A percentile compares a stretch with the other conserved stretches of the same genome.
phyloP scores from a whole-genome alignment of 64 coral and sea anemone genomes.

The Pocillopora damicornis region DNA sequence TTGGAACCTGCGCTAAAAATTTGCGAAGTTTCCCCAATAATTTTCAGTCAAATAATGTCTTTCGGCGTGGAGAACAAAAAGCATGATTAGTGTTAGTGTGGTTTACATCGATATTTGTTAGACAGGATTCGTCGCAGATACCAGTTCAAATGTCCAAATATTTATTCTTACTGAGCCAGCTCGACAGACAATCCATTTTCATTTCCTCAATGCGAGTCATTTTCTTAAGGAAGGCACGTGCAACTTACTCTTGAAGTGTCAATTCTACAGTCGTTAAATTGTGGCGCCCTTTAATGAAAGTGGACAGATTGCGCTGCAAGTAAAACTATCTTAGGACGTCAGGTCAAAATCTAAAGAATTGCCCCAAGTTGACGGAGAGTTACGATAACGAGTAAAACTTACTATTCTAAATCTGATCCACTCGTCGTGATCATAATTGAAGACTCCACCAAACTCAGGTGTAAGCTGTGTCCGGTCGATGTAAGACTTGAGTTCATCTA shows the following conservation, averaged over 20 bases:
- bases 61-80: background rate
- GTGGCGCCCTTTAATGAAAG: too few relatives aligned
- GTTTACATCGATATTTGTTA: constrained; percentile 5
- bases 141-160: background rate
- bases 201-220: too few relatives aligned
- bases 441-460: constrained; percentile 91
- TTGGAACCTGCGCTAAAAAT: too few relatives aligned
- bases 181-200: background rate
- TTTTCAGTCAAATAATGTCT: background rate
- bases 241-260: too few relatives aligned
- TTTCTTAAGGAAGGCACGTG: too few relatives aligned
- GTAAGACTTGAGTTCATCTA: constrained; percentile 79
- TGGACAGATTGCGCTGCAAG: too few relatives aligned
- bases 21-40: too few relatives aligned
- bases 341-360: too few relatives aligned
- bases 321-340: too few relatives aligned
- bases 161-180: too few relatives aligned
- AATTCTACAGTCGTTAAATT: too few relatives aligned
- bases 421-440: constrained; percentile 94
- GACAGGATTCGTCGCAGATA: background rate
- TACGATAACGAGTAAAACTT: constrained; percentile 26
- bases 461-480: constrained; percentile 82
- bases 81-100: background rate
- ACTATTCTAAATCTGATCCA: constrained; percentile 99
- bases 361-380: too few relatives aligned